Evolutionary conservation across 2,888 invertebrate genomes (phyloP).

Genomic region (Myopa testacea): DNA sequence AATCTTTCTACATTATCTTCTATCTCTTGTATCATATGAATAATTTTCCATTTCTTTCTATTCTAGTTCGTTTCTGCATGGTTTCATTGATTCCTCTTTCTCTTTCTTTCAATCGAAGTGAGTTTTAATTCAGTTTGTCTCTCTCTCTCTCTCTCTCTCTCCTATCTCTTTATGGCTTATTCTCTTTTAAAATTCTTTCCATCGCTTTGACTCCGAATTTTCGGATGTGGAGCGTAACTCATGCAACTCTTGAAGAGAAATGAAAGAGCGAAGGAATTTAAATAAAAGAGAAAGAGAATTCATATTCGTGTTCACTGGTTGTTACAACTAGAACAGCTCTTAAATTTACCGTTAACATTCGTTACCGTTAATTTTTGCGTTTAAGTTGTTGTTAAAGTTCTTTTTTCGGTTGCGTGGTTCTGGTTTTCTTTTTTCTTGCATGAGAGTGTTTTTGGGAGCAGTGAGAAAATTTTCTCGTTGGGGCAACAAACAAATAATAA

Average conservation of each 20-base stretch:
- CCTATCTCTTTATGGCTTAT: background rate
- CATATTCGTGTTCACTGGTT: too few relatives aligned
- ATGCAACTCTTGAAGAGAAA: too few relatives aligned
- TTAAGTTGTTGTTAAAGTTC: background rate
- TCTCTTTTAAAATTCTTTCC: background rate
- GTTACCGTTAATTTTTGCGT: background rate
- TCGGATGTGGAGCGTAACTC: slow-evolving; percentile 9
- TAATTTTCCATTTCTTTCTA: slow-evolving; percentile 3
- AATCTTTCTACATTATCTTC: background rate
- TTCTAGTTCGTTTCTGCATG: background rate
- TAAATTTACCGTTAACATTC: too few relatives aligned
- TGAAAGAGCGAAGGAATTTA: too few relatives aligned
- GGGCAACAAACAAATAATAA: slow-evolving; percentile 11
- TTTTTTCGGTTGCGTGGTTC: background rate
- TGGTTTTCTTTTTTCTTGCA: background rate
- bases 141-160: slow-evolving; percentile 1
- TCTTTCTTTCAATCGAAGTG: too few relatives aligned
- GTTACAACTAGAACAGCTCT: too few relatives aligned
- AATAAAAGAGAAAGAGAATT: background rate
- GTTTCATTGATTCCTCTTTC: background rate
- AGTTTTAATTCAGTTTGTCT: too few relatives aligned
- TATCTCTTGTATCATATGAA: too few relatives aligned
- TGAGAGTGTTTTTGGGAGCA: slow-evolving; percentile 6
- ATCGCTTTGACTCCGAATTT: slow-evolving; percentile 3
- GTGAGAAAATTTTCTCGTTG: slow-evolving; percentile 25